Evolutionary conservation across 2,113 vertebrate species (phyloP).

Genomic region (Connochaetes taurinus): DNA sequence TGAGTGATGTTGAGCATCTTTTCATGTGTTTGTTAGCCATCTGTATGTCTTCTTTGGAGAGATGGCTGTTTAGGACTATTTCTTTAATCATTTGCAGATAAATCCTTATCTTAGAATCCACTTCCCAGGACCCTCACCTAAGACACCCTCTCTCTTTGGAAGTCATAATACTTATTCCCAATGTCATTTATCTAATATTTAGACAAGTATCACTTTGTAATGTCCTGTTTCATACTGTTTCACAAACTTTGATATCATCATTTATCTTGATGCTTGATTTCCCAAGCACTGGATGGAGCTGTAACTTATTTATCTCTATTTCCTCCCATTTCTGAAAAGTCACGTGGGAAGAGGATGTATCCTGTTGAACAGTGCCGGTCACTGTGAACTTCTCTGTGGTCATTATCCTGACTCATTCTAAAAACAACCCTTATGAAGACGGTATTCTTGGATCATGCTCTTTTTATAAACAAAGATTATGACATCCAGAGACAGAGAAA

Average conservation of each 20-base stretch:
- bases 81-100: background rate
- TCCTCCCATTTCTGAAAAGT: constrained; percentile 13
- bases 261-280: constrained; percentile 50
- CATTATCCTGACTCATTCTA: background rate
- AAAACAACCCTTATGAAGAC: background rate
- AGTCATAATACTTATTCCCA: background rate
- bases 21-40: too few relatives aligned
- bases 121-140: background rate
- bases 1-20: too few relatives aligned
- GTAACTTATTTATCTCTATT: constrained; percentile 25
- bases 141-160: background rate
- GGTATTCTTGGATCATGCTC: background rate
- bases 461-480: background rate
- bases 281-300: background rate
- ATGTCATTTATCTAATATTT: background rate
- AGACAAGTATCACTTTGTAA: constrained; percentile 5
- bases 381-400: background rate
- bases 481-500: background rate
- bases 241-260: constrained; percentile 8
- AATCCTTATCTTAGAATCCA: background rate
- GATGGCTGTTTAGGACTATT: background rate
- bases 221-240: background rate
- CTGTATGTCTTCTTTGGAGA: too few relatives aligned
- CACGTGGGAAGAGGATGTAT: background rate
- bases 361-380: background rate